phyloP scores from a whole-genome alignment of 2,888 invertebrate genomes.

The Coleophora deauratella region DNA sequence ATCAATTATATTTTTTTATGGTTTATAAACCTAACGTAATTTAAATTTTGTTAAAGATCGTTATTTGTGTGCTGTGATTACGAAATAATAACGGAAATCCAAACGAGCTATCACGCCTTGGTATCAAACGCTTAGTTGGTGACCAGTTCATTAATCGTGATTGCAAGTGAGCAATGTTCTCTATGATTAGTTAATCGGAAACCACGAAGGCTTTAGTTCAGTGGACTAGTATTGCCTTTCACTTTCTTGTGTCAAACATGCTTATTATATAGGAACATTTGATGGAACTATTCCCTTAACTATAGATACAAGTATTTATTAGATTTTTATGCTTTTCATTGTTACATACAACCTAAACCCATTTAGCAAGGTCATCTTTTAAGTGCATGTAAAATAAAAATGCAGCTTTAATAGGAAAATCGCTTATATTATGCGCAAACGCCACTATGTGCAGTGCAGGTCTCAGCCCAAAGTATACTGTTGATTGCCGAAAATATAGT shows the following conservation, averaged over 20 bases:
- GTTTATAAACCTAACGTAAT: too few relatives aligned
- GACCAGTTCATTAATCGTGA: neutral
- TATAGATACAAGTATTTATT: too few relatives aligned
- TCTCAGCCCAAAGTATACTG: conserved; percentile 6
- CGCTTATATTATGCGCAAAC: neutral
- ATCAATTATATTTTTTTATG: too few relatives aligned
- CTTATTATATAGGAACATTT: conserved; percentile 6
- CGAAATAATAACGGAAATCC: neutral
- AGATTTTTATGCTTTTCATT: too few relatives aligned
- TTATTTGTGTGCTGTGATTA: too few relatives aligned
- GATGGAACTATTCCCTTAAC: too few relatives aligned
- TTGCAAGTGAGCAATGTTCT: neutral
- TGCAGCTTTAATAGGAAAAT: too few relatives aligned
- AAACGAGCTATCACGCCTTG: neutral
- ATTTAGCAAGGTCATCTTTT: too few relatives aligned
- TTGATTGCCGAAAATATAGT: conserved; percentile 5
- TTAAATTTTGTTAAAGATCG: too few relatives aligned
- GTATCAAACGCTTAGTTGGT: neutral
- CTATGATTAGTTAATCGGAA: conserved; percentile 6
- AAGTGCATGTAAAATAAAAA: too few relatives aligned
- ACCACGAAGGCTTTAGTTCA: neutral
- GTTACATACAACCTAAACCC: too few relatives aligned
- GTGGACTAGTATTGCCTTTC: conserved; percentile 5
- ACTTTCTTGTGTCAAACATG: conserved; percentile 13
- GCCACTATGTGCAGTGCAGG: neutral